A percentile compares a stretch with the other conserved stretches of the same genome.
Conservation (phyloP, 2,113 vertebrate genomes). For the Campylomormyrus numenius region DNA sequence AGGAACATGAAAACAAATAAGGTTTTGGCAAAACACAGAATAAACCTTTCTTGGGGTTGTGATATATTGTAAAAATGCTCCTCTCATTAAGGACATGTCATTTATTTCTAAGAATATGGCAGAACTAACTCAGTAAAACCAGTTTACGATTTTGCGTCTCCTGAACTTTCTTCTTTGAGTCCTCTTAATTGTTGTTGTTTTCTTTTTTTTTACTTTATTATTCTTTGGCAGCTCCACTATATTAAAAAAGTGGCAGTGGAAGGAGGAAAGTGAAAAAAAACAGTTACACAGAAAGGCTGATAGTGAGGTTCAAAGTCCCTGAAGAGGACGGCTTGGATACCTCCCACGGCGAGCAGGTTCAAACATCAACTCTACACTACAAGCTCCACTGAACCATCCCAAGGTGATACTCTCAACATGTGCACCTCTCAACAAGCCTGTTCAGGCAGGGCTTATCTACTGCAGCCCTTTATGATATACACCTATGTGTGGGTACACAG, state of each 20-base stretch:
- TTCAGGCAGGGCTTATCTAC: slow-evolving; percentile 29
- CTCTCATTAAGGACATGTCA: not conserved
- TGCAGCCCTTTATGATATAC: slow-evolving; percentile 17
- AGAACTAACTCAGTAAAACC: slow-evolving; percentile 4
- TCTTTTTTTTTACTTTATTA: not conserved
- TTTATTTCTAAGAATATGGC: not conserved
- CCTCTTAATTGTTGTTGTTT: not conserved
- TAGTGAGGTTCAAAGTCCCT: not conserved
- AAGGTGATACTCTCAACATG: slow-evolving; percentile 22
- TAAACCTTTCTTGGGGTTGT: not conserved
- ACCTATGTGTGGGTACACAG: not conserved
- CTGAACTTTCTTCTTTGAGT: not conserved
- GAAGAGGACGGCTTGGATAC: slow-evolving; percentile 18
- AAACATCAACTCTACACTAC: slow-evolving; percentile 18
- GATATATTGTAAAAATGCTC: not conserved
- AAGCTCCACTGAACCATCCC: slow-evolving; percentile 24
- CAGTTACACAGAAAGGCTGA: not conserved
- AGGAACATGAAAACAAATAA: not conserved
- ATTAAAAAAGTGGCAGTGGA: not conserved
- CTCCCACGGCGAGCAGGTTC: slow-evolving; percentile 30
- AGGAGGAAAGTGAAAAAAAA: not conserved
- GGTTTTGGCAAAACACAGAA: not conserved
- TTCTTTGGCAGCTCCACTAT: not conserved
- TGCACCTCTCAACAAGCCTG: slow-evolving; percentile 23
- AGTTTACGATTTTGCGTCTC: not conserved